Conservation (phyloP, 2,888 invertebrate species). For the Pheosia gnoma region DNA sequence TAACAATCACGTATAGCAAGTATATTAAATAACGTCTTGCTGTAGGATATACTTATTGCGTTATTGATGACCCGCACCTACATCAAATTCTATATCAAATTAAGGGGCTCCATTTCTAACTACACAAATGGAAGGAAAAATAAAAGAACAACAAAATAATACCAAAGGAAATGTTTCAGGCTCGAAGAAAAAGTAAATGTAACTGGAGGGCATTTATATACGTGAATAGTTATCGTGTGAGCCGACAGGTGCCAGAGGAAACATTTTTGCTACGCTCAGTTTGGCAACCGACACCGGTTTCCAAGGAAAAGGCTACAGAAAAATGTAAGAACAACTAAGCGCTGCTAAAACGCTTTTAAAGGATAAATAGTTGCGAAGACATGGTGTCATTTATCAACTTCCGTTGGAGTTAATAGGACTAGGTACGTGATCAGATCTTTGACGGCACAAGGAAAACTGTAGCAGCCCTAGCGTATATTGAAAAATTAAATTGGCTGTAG, state of each 20-base stretch:
- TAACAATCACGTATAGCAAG: not conserved
- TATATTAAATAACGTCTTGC: not conserved
- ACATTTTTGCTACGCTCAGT: constrained; percentile 47
- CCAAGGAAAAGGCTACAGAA: constrained; percentile 51
- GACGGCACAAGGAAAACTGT: constrained; percentile 9
- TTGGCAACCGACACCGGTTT: constrained; percentile 36
- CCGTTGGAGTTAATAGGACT: constrained; percentile 25
- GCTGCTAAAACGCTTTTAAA: constrained; percentile 25
- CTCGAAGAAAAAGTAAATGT: constrained; percentile 60
- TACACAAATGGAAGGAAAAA: constrained; percentile 24
- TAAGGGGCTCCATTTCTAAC: constrained; percentile 11
- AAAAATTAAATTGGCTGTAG: too few species aligned
- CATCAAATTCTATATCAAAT: constrained; percentile 4
- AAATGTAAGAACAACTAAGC: constrained; percentile 50
- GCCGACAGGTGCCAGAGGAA: constrained; percentile 62
- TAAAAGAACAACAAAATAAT: constrained; percentile 50
- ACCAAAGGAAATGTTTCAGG: constrained; percentile 47
- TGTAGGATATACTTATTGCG: not conserved
- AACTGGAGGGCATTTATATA: constrained; percentile 63
- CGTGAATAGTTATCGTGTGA: constrained; percentile 60
- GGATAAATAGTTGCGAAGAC: constrained; percentile 41
- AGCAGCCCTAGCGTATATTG: too few species aligned
- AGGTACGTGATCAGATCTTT: constrained; percentile 18
- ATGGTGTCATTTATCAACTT: constrained; percentile 45
- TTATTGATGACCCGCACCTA: not conserved